phyloP scores from a whole-genome alignment of 2,797 vertebrate species.

The Bryconaethiops microstoma region DNA sequence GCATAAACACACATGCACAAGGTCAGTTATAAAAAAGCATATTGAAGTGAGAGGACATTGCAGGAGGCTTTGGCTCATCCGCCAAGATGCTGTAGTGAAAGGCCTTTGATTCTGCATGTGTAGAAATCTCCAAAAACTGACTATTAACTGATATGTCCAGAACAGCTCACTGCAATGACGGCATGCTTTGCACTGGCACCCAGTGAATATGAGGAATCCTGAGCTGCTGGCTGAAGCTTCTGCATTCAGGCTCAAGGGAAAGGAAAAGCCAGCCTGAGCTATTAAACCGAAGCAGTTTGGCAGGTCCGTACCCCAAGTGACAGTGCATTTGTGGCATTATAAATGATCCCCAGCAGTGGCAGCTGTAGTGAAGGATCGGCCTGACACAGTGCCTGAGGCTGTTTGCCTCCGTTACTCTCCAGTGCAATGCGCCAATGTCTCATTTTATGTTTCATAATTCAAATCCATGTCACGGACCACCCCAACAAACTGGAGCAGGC shows the following conservation, averaged over 20 bases:
- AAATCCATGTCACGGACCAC: constrained; percentile 33
- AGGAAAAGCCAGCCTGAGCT: constrained; percentile 25
- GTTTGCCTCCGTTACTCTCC: constrained; percentile 58
- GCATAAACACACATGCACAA: constrained; percentile 28
- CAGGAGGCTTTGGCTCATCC: constrained; percentile 2
- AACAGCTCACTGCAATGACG: background rate
- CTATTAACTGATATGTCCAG: background rate
- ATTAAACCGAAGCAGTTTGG: constrained; percentile 56
- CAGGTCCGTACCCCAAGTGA: constrained; percentile 53
- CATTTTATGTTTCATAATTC: constrained; percentile 61
- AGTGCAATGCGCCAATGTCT: constrained; percentile 54
- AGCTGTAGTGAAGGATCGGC: constrained; percentile 52
- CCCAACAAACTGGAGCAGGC: background rate
- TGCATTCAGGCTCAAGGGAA: constrained; percentile 32
- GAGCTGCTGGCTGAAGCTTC: constrained; percentile 31
- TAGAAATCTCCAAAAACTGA: constrained; percentile 6
- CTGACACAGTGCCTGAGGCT: constrained; percentile 47
- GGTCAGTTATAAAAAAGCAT: constrained; percentile 31
- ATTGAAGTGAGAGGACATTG: constrained; percentile 21
- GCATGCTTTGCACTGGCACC: constrained; percentile 3
- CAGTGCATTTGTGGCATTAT: constrained; percentile 65
- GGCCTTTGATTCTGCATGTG: background rate
- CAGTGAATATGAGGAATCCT: constrained; percentile 23
- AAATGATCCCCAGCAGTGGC: constrained; percentile 58
- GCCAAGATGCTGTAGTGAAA: background rate